Percentiles rank a stretch among this genome's conserved stretches.
These are phyloP conservation scores for Drosophila paulistorum DNA, from an alignment of 1,140 invertebrate species.

Conservation along the genomic window DNA sequence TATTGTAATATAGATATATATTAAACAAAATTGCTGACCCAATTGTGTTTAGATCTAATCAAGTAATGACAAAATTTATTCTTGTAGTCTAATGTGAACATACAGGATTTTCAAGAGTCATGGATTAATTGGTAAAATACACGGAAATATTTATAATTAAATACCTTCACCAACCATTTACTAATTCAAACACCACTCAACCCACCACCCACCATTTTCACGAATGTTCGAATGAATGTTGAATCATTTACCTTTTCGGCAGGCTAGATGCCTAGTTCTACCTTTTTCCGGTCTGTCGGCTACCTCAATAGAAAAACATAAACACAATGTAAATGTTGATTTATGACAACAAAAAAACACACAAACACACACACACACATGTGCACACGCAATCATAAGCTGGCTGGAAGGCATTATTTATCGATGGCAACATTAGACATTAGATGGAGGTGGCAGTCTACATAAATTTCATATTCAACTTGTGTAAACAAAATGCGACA, in stretches of 20 bases:
- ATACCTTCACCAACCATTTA: neutral
- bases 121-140: neutral
- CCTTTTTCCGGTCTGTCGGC: constrained; percentile 42
- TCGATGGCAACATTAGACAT: constrained; percentile 53
- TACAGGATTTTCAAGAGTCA: neutral
- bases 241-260: constrained; percentile 8
- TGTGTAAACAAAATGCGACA: constrained; percentile 69
- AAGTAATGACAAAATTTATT: constrained; percentile 1
- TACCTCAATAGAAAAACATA: constrained; percentile 40
- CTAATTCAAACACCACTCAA: neutral
- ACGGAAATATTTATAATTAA: constrained; percentile 10
- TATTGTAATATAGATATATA: neutral
- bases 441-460: constrained; percentile 14
- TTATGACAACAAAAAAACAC: constrained; percentile 54
- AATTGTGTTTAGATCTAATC: neutral
- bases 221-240: neutral
- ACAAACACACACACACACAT: constrained; percentile 24
- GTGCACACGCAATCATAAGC: constrained; percentile 46
- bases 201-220: neutral
- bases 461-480: constrained; percentile 67
- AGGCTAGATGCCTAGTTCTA: constrained; percentile 5
- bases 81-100: neutral
- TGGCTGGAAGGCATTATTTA: constrained; percentile 66
- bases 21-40: neutral
- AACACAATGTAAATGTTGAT: constrained; percentile 73